Evolutionary conservation across 2,888 invertebrate genomes (phyloP).

Genomic region (Hyposoter dolosus): DNA sequence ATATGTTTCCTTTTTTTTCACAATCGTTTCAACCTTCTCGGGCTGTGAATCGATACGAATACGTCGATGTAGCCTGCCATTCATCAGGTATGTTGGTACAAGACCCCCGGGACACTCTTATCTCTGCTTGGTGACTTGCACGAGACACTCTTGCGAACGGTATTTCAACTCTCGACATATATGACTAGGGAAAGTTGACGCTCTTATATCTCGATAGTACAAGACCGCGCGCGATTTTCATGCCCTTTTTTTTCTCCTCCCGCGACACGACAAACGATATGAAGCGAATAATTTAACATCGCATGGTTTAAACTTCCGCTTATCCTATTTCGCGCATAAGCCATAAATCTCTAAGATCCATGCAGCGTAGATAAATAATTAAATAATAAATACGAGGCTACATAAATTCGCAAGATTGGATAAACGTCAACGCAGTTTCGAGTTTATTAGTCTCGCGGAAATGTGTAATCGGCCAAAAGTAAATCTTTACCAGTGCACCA

Average conservation of each 20-base stretch:
- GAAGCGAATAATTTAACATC: conserved; percentile 39
- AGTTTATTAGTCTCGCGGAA: conserved; percentile 31
- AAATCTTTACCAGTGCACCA: not conserved
- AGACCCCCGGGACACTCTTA: conserved; percentile 58
- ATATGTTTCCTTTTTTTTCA: conserved; percentile 4
- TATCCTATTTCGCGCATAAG: not conserved
- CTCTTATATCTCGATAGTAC: conserved; percentile 24
- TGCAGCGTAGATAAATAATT: not conserved
- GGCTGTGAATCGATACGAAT: conserved; percentile 42
- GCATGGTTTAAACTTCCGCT: conserved; percentile 43
- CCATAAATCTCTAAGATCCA: not conserved
- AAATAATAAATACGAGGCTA: conserved; percentile 36
- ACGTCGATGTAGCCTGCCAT: conserved; percentile 27
- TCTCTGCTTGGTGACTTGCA: conserved; percentile 40
- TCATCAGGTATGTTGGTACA: conserved; percentile 48
- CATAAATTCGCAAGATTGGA: not conserved
- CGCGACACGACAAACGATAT: conserved; percentile 12
- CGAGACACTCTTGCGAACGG: conserved; percentile 8
- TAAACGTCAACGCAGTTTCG: conserved; percentile 29
- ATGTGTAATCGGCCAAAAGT: not conserved
- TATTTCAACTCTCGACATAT: conserved; percentile 32
- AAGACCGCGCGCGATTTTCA: not conserved
- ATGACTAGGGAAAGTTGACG: conserved; percentile 50
- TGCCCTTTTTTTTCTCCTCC: not conserved
- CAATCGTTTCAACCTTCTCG: conserved; percentile 22